Base-by-base conservation (phyloP, 2,888 invertebrate genomes). In the Acrocera orbiculus region DNA sequence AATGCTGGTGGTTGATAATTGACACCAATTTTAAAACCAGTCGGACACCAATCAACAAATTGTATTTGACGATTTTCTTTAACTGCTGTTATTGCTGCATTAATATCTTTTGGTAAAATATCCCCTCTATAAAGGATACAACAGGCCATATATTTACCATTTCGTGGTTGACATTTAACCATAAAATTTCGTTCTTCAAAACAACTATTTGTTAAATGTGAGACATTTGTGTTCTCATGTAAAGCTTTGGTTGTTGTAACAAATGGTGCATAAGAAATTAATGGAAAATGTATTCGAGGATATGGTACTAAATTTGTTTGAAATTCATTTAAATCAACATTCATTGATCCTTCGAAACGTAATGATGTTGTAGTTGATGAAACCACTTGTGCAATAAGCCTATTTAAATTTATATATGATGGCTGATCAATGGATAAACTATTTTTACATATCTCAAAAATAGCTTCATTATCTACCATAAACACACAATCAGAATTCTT, bases 111-210 rank as follows among this genome's bases (percentile, higher is more conserved):
- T 2, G 83, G 83, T 1, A 85, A 83, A 9, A 85, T 85, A 53
- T 85, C 83, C 6, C 85, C 85, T 53, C 83, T 34, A 69, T 83
- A 87, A 50, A 87, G 61, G 75, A 87, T 79, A 50, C 85, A 86
- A 58, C 83, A 85, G 6, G 86, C 85, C 85, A 86, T 73, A 62
- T 86, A 86, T 56, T 81, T 80, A 30, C 81, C 81, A 50, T 78
- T 77, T 34, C 82, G 68, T 0, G 83, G 83, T 48, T 85, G 83
- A 53, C 85, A 86, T 58, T 80, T 80, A 30, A 80, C 79, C 77
- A 87, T 80, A 66, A 82, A 82, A 57, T 85, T 85, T 5, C 81
- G 79, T 1, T 86, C 85, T 54, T 87, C 87, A 59, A 89, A 89
- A 61, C 86, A 87, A 15, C 82, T 77, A 50, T 83, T 82, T 39